phyloP scores from a whole-genome alignment of 2,888 invertebrate species.

The Stenotaenia linearis region DNA sequence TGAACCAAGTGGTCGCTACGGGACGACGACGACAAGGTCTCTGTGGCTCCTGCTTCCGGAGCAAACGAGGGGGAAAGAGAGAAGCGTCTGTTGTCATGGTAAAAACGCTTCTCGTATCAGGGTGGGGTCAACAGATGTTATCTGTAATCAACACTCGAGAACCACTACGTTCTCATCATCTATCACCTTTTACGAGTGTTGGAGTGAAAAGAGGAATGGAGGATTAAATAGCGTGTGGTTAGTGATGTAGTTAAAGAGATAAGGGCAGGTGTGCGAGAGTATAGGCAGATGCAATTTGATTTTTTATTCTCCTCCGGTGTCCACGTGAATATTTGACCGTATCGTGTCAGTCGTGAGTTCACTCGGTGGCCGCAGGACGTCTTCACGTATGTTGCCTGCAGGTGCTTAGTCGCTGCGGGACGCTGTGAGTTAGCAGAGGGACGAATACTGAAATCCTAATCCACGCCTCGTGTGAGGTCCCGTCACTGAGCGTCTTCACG shows the following conservation, averaged over 20 bases:
- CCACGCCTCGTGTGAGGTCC: constrained; percentile 29
- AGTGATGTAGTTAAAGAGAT: constrained; percentile 2
- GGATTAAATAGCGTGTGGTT: not conserved
- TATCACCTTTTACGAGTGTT: not conserved
- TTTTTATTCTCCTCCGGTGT: not conserved
- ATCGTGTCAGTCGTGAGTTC: constrained; percentile 7
- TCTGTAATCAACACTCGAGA: constrained; percentile 19
- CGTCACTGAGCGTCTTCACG: constrained; percentile 13
- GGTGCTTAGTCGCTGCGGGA: constrained; percentile 24
- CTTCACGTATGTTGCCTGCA: constrained; percentile 26
- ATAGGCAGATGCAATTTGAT: not conserved
- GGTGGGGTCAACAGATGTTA: constrained; percentile 26
- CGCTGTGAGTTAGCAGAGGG: constrained; percentile 27
- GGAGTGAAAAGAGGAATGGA: not conserved
- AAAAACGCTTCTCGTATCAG: constrained; percentile 3
- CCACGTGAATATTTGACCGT: constrained; percentile 19
- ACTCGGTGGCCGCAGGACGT: constrained; percentile 15
- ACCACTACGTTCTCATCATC: not conserved
- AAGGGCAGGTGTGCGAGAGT: not conserved
- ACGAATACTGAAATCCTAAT: constrained; percentile 28
- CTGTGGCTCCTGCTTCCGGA: constrained; percentile 14
- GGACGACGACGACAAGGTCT: constrained; percentile 17
- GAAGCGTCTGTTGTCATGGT: constrained; percentile 4
- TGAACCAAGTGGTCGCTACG: constrained; percentile 19
- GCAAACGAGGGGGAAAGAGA: constrained; percentile 15